Base-by-base conservation (phyloP, 2,888 invertebrate species). In the Caenorhabditis japonica region DNA sequence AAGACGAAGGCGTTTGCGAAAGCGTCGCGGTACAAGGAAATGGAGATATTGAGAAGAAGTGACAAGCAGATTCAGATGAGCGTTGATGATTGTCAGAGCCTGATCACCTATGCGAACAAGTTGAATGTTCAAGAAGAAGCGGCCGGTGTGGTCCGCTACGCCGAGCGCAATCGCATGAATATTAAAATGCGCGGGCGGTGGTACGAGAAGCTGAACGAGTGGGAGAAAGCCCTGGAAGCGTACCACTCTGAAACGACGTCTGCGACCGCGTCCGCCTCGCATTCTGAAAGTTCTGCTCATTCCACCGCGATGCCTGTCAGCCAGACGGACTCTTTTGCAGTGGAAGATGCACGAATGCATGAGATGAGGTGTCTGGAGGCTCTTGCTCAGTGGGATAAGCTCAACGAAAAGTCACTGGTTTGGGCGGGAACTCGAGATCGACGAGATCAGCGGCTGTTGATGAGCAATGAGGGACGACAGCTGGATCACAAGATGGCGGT, bases 131-230 rank as follows among this genome's bases (percentile, higher is more conserved):
- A 96, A 75, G 99, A 99, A 89, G 97, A 97, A 0, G 97, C 99
- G 0, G 94, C 94, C 85, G 97, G 97, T 59, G 90, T 90, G 1
- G 84, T 99, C 3, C 93, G 94, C 85, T 93, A 94, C 86, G 95
- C 95, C 2, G 82, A 84, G 47, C 43, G 68, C 38, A 60, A 74
- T 19, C 46, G 69, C 8, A 82, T 85, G 76, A 62, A 73, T 41
- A 71, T 76, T 19, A 52, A 71, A 27, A 88, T 89, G 41, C 88
- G 94, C 88, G 95, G 97, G 47, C 91, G 94, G 7, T 99, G 99
- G 99, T 97, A 97, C 88, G 99, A 99, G 88, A 97, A 99, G 89
- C 90, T 99, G 1, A 97, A 99, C 89, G 95, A 97, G 88, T 99
- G 97, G 97, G 95, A 97, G 84, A 94, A 94, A 87, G 99, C 99